Conservation (phyloP, 2,888 invertebrate species). For the Vannuccia rotundouncinata region DNA sequence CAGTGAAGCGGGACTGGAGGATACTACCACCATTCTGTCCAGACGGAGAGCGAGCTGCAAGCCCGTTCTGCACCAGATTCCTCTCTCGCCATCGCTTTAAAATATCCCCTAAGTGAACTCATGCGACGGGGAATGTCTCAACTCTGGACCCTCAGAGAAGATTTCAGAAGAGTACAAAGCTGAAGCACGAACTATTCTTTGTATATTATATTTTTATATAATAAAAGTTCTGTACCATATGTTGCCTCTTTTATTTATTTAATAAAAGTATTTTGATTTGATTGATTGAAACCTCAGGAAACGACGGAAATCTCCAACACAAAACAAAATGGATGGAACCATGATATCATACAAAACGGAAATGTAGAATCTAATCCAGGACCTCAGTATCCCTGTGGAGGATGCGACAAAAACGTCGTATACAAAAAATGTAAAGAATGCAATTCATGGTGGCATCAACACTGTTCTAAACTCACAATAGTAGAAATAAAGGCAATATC, state of each 20-base stretch:
- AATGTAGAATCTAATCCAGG: background rate
- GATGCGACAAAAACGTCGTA: background rate
- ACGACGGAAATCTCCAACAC: background rate
- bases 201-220: no score
- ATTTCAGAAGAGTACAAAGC: background rate
- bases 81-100: background rate
- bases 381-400: background rate
- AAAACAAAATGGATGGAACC: background rate
- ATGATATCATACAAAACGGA: background rate
- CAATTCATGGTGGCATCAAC: background rate
- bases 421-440: background rate
- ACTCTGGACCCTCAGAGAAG: background rate
- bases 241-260: no score
- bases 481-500: background rate
- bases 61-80: background rate
- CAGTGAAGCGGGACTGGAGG: background rate
- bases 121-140: background rate
- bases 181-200: background rate
- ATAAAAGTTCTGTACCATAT: no score
- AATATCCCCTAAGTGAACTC: background rate
- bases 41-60: background rate
- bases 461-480: background rate
- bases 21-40: background rate
- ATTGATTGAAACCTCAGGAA: no score
- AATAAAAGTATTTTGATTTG: no score